These are phyloP conservation scores for Acanthurus leucopareius DNA, from an alignment of 2,797 vertebrate genomes.

Conservation along the genomic window DNA sequence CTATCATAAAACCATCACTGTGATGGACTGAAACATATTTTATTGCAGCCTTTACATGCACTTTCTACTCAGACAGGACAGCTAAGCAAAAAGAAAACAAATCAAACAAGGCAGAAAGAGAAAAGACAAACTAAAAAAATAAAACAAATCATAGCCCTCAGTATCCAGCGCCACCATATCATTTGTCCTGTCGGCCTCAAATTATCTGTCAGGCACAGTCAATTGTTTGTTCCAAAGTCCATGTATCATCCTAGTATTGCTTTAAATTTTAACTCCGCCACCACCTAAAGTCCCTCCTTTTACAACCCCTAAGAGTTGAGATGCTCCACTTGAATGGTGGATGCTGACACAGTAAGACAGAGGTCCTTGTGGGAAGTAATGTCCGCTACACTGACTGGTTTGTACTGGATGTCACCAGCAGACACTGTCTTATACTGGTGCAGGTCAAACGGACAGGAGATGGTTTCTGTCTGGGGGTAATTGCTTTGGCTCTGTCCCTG, in stretches of 20 bases:
- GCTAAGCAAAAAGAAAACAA: constrained; percentile 58
- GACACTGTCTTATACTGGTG: constrained; percentile 95
- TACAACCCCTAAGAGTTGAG: constrained; percentile 91
- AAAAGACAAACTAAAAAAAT: constrained; percentile 43
- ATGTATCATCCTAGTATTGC: constrained; percentile 73
- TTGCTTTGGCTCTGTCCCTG: constrained; percentile 85
- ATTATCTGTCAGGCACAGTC: constrained; percentile 69
- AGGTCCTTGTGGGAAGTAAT: constrained; percentile 95
- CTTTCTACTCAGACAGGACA: constrained; percentile 60
- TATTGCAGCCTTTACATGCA: constrained; percentile 77
- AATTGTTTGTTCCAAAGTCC: constrained; percentile 61
- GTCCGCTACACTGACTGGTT: constrained; percentile 85
- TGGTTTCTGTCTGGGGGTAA: constrained; percentile 78
- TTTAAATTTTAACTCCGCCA: constrained; percentile 51
- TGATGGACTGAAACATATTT: constrained; percentile 78
- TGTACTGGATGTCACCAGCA: constrained; percentile 86
- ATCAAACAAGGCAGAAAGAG: constrained; percentile 59
- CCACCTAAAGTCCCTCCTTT: constrained; percentile 24
- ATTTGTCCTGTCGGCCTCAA: constrained; percentile 60
- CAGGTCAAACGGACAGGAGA: constrained; percentile 94
- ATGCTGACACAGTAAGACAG: constrained; percentile 97
- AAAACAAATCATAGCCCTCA: constrained; percentile 55
- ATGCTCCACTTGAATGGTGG: constrained; percentile 97
- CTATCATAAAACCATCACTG: constrained; percentile 80
- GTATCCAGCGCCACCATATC: constrained; percentile 46